A percentile compares a stretch with the other conserved stretches of the same genome.
These are phyloP conservation scores for Drosophila multiciliata DNA, from an alignment of 2,888 invertebrate genomes.

Conservation along the genomic window DNA sequence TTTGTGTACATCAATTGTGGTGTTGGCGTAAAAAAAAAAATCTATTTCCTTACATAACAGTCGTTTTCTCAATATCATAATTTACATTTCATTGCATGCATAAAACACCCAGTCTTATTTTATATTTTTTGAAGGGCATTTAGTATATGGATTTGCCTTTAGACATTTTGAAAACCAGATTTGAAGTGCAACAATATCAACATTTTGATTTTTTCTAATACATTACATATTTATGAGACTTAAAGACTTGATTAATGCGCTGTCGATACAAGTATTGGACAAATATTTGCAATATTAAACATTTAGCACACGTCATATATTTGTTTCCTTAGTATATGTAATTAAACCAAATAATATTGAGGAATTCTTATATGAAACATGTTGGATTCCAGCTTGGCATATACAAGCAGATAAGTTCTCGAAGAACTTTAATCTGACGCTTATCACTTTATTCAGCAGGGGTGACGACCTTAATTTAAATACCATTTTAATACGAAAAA, in stretches of 20 bases:
- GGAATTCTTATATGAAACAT: not conserved
- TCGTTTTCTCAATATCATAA: not conserved
- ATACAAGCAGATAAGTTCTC: not conserved
- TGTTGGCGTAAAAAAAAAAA: slow-evolving; percentile 1
- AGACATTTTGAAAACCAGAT: slow-evolving; percentile 5
- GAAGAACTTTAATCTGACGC: not conserved
- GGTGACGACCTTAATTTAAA: not conserved
- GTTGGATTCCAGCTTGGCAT: not conserved
- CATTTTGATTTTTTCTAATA: not conserved
- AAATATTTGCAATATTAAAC: slow-evolving; percentile 7
- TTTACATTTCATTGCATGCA: not conserved
- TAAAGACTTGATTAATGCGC: slow-evolving; percentile 14
- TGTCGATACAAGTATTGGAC: slow-evolving; percentile 9
- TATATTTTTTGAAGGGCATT: not conserved
- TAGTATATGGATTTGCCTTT: not conserved
- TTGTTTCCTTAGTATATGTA: not conserved
- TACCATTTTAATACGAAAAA: not conserved
- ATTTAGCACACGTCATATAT: slow-evolving; percentile 5
- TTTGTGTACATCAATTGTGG: not conserved
- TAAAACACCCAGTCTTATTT: not conserved
- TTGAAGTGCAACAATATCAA: slow-evolving; percentile 3
- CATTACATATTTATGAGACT: not conserved
- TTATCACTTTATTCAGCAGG: slow-evolving; percentile 9
- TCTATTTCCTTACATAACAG: not conserved
- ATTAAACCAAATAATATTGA: not conserved